Evolutionary conservation across 2,797 vertebrate species (phyloP), one percentile per base, ranked within the genome.

Genomic region (Acropternis orthonyx): DNA sequence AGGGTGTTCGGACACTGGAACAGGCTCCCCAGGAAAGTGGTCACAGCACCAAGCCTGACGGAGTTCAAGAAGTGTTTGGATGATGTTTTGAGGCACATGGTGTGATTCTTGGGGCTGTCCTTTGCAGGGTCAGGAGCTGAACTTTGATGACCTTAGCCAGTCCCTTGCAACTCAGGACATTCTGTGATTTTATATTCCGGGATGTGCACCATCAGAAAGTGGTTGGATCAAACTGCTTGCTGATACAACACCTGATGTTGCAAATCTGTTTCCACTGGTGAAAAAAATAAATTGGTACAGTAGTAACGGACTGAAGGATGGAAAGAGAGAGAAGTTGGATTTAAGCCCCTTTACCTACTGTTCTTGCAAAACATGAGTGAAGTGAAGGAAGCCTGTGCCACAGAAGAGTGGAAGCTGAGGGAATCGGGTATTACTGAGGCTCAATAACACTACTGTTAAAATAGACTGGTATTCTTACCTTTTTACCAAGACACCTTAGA

Each of bases 1-100:
- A n/a, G 9, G 2, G 23, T 61, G 24, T 4, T 0, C 43, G 32
- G 30, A 4, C 3, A 4, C 32, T n/a, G 11, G 14, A 63, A 56
- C 19, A 37, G 23, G 9, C 12, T 49, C 20, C 41, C 27, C 19
- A n/a, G 9, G 23, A 9, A 43, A 63, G 12, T 30, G 37, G 2
- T 43, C 37, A 10, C 7, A 34, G 23, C 16, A 55, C 9, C 32
- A 36, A 59, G 16, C 3, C 4, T 43, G 23, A 11, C 5, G 27
- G 26, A 20, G 48, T 19, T 67, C 12, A 48, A 39, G 21, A 32
- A 36, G 12, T 9, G 21, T 36, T 34, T 15, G 21, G 20, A 32
- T 12, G 54, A 19, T 10, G 18, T 3, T 59, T 23, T 52, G 32
- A 75, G 61, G 32, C 14, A 15, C 18, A 12, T 2, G 1, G 7